Evolutionary conservation across 2,797 vertebrate genomes (phyloP), one percentile per base, ranked within the genome.

Genomic region (Argyrosomus regius): DNA sequence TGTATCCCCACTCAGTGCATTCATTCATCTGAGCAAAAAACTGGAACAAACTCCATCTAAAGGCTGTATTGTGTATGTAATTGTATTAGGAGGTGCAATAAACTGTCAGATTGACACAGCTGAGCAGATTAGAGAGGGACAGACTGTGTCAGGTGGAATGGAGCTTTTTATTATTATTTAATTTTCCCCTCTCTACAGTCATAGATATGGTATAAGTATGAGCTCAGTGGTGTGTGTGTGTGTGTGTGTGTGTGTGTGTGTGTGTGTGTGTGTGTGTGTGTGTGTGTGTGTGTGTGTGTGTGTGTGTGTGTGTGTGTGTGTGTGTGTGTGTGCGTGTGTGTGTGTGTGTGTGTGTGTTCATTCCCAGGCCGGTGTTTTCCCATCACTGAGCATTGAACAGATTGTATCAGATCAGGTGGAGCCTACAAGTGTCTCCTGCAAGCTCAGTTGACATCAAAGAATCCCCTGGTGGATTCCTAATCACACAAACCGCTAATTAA

Each of bases 401-500:
- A 73, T 83, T 75, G 31, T 28, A 68, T 78, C 59, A 59, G 53
- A 70, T 66, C 75, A 83, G 63, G 64, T 77, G 72, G 72, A 60
- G 1, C 58, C 66, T 56, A 65, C 64, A 78, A 81, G 77, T 75
- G 68, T 79, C 26, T 80, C 74, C 46, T 14, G 3, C 60, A 24
- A 63, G 73, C 66, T 60, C 61, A 65, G 75, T 57, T 6, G 11
- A 62, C 63, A 84, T 82, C 74, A 73, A 72, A 80, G 53, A 73
- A 62, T 64, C 64, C 75, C 64, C 60, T 7, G 43, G 67, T 0
- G 48, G 39, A 76, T 78, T 73, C 71, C 31, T 72, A 66, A 85
- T 84, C 70, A 77, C 77, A 77, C 76, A 84, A 74, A 81, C n/a
- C 0, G 6, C 64, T 81, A 67, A 81, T 77, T 79, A 84, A 59